Percentiles rank a stretch among this genome's conserved stretches.
phyloP scores from a whole-genome alignment of 2,113 vertebrate species.

The Syrrhaptes paradoxus region DNA sequence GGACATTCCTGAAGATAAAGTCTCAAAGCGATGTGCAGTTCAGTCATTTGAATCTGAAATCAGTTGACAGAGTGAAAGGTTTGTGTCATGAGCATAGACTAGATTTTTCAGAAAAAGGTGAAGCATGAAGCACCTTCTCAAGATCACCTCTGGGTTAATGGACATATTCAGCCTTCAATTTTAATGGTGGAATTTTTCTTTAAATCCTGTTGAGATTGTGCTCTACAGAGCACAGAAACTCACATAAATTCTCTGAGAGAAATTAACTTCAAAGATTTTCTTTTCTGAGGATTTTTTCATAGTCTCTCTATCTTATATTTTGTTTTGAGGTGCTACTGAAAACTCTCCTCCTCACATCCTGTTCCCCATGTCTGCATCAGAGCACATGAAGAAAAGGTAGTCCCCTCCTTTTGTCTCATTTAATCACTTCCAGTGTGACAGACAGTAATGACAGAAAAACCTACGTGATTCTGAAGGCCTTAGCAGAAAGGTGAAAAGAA shows the following conservation, averaged over 20 bases:
- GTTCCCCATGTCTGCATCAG: neutral
- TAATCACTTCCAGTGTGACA: neutral
- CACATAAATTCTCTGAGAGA: neutral
- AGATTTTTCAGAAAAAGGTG: neutral
- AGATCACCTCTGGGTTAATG: neutral
- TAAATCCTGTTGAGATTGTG: neutral
- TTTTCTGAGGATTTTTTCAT: neutral
- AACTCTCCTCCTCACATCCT: neutral
- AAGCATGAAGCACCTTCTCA: neutral
- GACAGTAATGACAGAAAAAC: neutral
- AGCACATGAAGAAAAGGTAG: neutral
- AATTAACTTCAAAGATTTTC: neutral
- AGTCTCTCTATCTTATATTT: neutral
- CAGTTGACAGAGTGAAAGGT: neutral
- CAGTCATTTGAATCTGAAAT: slow-evolving; percentile 11
- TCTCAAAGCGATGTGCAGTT: neutral
- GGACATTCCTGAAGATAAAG: neutral
- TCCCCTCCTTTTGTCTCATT: neutral
- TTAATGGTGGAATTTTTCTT: neutral
- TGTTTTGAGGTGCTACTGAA: neutral
- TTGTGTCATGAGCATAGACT: neutral
- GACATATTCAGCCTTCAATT: neutral
- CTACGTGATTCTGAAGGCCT: neutral
- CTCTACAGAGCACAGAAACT: neutral
- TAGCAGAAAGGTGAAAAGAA: neutral